phyloP scores from a whole-genome alignment of 2,113 vertebrate species.

The Chaetodon trifascialis region DNA sequence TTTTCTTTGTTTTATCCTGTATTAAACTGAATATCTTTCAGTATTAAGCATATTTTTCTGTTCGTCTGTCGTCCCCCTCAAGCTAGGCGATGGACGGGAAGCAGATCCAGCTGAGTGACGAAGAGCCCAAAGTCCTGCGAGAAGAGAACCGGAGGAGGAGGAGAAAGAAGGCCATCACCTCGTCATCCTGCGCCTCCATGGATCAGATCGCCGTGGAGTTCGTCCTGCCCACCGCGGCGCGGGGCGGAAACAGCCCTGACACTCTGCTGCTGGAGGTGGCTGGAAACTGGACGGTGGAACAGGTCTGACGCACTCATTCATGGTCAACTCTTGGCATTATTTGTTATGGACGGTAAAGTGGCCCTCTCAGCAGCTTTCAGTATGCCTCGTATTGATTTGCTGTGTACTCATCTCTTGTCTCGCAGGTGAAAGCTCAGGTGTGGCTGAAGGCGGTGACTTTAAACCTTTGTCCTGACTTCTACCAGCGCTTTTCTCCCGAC shows the following conservation, averaged over 20 bases:
- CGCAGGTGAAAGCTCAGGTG: slow-evolving; percentile 93
- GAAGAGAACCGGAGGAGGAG: slow-evolving; percentile 90
- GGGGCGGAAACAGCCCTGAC: slow-evolving; percentile 84
- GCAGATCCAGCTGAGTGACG: slow-evolving; percentile 76
- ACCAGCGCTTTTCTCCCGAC: slow-evolving; percentile 90
- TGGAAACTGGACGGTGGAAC: slow-evolving; percentile 94
- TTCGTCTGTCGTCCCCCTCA: neutral
- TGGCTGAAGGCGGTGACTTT: slow-evolving; percentile 93
- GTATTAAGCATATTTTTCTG: too few species aligned
- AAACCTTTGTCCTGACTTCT: slow-evolving; percentile 90
- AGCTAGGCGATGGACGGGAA: slow-evolving; percentile 89
- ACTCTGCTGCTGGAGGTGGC: slow-evolving; percentile 88
- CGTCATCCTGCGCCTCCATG: slow-evolving; percentile 82
- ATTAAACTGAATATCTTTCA: too few species aligned
- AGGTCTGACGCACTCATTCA: slow-evolving; percentile 76
- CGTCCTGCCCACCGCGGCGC: slow-evolving; percentile 89
- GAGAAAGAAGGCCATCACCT: slow-evolving; percentile 91
- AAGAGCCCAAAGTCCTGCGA: slow-evolving; percentile 88
- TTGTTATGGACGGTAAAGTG: neutral
- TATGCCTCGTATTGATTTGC: neutral
- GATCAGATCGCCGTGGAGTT: slow-evolving; percentile 94
- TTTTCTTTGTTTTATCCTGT: neutral
- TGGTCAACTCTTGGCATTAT: neutral
- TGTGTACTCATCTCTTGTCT: neutral
- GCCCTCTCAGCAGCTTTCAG: neutral